Percentiles rank a stretch among this genome's conserved stretches.
Conservation (phyloP, 2,113 vertebrate genomes). For the Corythornis vintsioides region DNA sequence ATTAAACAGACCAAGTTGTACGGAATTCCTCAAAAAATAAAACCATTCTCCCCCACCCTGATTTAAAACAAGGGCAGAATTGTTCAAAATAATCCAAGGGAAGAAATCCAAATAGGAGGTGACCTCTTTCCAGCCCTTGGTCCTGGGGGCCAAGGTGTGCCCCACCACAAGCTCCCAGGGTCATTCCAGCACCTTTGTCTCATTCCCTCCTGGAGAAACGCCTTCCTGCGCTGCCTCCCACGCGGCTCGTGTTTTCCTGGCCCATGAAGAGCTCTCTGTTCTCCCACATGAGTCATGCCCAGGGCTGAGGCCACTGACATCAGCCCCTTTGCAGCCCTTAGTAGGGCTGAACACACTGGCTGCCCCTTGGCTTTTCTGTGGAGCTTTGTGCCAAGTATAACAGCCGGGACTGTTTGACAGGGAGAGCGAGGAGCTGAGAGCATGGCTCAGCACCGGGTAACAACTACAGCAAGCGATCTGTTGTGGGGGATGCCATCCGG, state of each 20-base stretch:
- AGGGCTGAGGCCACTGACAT: background rate
- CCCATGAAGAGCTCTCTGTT: constrained; percentile 52
- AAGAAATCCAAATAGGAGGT: background rate
- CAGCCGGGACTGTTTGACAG: accelerated
- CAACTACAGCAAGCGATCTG: background rate
- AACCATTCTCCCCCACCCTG: background rate
- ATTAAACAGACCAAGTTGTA: background rate
- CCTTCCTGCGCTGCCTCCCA: background rate
- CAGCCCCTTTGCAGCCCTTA: background rate
- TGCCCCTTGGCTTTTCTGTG: background rate
- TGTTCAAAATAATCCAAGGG: background rate
- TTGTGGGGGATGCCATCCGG: background rate
- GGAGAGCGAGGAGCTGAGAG: background rate
- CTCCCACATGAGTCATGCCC: background rate
- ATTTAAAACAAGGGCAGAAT: constrained; percentile 1
- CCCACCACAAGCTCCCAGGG: background rate
- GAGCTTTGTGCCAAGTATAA: background rate
- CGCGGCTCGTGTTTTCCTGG: background rate
- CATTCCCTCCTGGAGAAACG: background rate
- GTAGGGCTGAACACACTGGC: background rate
- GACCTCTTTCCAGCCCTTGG: background rate
- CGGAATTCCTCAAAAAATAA: constrained; percentile 20
- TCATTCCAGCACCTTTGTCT: constrained; percentile 30
- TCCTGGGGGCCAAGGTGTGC: background rate
- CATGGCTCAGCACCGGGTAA: background rate